phyloP scores from a whole-genome alignment of 2,113 vertebrate species.

The Natator depressus region DNA sequence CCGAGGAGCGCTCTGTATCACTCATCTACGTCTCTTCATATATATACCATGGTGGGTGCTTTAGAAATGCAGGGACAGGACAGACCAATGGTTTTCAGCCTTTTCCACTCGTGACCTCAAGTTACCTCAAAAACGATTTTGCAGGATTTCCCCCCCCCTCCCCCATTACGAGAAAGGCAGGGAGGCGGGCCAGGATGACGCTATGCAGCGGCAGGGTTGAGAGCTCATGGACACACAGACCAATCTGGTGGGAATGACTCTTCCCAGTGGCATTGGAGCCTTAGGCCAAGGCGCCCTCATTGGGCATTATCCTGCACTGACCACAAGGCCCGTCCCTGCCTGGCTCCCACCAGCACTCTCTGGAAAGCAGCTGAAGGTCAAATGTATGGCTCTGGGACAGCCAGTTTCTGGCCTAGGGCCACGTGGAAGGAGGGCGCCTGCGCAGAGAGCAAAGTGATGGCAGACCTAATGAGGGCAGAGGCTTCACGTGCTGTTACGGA shows the following conservation, averaged over 20 bases:
- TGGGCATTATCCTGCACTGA: no score
- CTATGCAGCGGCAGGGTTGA: no score
- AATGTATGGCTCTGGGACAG: rapidly evolving
- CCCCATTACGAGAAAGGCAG: no score
- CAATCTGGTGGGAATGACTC: no score
- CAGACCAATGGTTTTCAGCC: background rate
- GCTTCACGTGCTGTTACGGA: rapidly evolving
- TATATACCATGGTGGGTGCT: background rate
- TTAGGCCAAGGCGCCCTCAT: no score
- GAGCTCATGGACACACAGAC: no score
- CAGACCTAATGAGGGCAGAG: background rate
- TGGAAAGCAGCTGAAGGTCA: background rate
- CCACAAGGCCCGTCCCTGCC: no score
- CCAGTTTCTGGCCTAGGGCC: background rate
- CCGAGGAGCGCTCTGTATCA: background rate
- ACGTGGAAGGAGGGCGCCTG: background rate
- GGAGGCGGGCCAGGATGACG: no score
- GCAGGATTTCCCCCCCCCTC: no score
- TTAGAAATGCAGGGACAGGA: background rate
- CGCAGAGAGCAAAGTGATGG: background rate
- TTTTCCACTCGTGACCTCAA: no score
- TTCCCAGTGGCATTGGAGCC: no score
- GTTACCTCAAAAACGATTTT: background rate
- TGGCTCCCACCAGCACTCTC: background rate
- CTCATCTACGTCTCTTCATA: background rate